Percentiles rank a stretch among this genome's conserved stretches.
These are phyloP conservation scores for Alaudala cheleensis DNA, from an alignment of 2,113 vertebrate genomes.

Conservation along the genomic window DNA sequence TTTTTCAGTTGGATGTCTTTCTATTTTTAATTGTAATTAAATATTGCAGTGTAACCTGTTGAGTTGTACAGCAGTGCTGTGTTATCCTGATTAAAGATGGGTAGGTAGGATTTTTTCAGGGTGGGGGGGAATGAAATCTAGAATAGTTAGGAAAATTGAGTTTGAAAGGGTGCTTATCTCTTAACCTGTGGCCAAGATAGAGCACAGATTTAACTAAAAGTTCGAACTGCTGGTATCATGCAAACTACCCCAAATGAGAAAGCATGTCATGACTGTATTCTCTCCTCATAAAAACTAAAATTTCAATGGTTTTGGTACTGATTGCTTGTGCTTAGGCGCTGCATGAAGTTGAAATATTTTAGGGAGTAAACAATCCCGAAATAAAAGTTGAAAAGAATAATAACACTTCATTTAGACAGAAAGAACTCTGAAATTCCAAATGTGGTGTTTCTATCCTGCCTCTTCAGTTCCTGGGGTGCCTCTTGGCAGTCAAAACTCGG, in stretches of 20 bases:
- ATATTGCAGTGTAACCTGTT: not conserved
- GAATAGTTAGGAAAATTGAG: not conserved
- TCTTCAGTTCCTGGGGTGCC: not conserved
- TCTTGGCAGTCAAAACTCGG: not conserved
- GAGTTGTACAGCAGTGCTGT: not conserved
- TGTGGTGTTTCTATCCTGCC: not conserved
- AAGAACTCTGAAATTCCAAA: not conserved
- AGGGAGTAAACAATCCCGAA: not conserved
- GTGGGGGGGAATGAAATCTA: not conserved
- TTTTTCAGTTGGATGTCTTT: not conserved
- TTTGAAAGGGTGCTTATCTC: not conserved
- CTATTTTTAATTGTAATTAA: not conserved
- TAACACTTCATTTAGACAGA: not conserved
- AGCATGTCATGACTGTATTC: not conserved
- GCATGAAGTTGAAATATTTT: not conserved
- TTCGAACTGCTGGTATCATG: not conserved
- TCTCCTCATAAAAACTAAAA: not conserved
- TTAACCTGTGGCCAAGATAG: not conserved
- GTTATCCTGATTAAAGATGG: not conserved
- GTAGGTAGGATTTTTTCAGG: not conserved
- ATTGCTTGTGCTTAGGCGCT: not conserved
- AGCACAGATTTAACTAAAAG: not conserved
- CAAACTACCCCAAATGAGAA: not conserved
- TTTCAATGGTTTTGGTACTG: not conserved
- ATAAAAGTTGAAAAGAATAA: not conserved